Evolutionary conservation across 2,113 vertebrate species (phyloP), one percentile per base, ranked within the genome.

Genomic region (Microtus ochrogaster): DNA sequence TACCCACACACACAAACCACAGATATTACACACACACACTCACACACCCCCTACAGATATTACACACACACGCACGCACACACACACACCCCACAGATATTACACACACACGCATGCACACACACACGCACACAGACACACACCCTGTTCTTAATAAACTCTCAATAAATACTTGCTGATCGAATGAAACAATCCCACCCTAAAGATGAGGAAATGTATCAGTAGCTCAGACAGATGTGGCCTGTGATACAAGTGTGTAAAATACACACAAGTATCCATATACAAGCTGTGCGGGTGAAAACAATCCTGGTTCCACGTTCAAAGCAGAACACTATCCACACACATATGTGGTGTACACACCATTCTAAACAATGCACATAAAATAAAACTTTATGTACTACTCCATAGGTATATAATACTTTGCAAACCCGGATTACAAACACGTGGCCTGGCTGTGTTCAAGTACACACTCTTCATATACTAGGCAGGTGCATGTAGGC

Each of bases 301-400:
- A 33, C 0, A 91, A 41, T 28, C 33, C 1, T 89, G 22, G 22
- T 52, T 90, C 70, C 24, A 26, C 61, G 88, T 52, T 47, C 61
- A 79, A 83, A 97, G 73, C 41, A 95, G 44, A 78, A 8, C 4
- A 52, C 36, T 87, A 26, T 63, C 10, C 41, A 61, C 12, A 77
- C 16, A 76, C 2, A 61, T 7, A 39, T 36, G 22, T 68, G 28
- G 0, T 89, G 0, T 68, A 49, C 22, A 44, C 2, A 87, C 28
- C 33, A 66, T 83, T 95, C 89, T 73, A 94, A 10, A 94, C 52
- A 94, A 26, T 44, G 73, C 28, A 95, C 55, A 58, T 17, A 89
- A 92, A 94, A 49, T 93, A 63, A 87, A 94, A 52, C 58, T 41
- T 96, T 93, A 94, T 68, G 93, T 24, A 95, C 44, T 1, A 79